Percentiles rank a stretch among this genome's conserved stretches.
phyloP scores from a whole-genome alignment of 2,888 invertebrate genomes.

The Imbricaverruca yamaguchii region DNA sequence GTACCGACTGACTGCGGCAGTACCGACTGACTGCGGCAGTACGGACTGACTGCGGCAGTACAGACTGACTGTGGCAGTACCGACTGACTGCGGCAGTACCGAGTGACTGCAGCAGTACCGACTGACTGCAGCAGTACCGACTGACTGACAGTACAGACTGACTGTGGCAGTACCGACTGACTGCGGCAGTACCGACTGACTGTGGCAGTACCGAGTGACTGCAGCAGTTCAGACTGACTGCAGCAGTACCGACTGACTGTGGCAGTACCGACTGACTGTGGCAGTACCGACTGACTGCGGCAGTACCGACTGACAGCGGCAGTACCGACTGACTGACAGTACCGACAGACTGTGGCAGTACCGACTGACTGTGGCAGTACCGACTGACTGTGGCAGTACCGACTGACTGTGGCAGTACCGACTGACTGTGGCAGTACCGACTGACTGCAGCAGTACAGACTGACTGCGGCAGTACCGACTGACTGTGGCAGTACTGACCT shows the following conservation, averaged over 20 bases:
- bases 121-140: too few species aligned
- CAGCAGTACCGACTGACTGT: not conserved
- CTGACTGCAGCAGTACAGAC: slow-evolving; percentile 36
- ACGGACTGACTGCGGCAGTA: slow-evolving; percentile 47
- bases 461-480: not conserved
- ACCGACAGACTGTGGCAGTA: not conserved
- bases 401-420: slow-evolving; percentile 41
- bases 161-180: slow-evolving; percentile 44
- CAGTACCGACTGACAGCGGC: slow-evolving; percentile 60
- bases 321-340: too few species aligned
- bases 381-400: slow-evolving; percentile 34
- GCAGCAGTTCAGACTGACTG: too few species aligned
- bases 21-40: not conserved
- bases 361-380: slow-evolving; percentile 43
- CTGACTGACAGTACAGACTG: not conserved
- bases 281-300: not conserved
- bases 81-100: slow-evolving; percentile 46
- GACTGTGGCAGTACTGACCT: slow-evolving; percentile 45
- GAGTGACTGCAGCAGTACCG: slow-evolving; percentile 35
- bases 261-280: slow-evolving; percentile 47
- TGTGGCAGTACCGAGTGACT: slow-evolving; percentile 41
- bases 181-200: not conserved
- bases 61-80: slow-evolving; percentile 30
- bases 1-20: slow-evolving; percentile 47
- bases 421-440: slow-evolving; percentile 39